Conservation (phyloP, 2,113 vertebrate species). For the Nycticorax nycticorax region DNA sequence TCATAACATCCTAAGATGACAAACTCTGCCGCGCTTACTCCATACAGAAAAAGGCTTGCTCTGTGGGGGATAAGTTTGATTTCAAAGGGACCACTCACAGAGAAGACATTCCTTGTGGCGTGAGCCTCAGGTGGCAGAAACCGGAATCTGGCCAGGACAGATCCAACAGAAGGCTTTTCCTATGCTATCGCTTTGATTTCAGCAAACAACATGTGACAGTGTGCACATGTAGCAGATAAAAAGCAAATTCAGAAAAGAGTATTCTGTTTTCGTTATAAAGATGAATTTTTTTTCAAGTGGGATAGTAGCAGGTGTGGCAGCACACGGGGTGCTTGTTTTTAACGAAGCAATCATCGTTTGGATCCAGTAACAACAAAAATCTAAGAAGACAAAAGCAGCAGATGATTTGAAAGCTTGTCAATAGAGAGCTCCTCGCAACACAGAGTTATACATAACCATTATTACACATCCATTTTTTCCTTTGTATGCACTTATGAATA, state of each 20-base stretch:
- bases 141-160: background rate
- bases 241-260: background rate
- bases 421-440: background rate
- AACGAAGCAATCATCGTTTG: background rate
- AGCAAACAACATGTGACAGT: background rate
- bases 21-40: background rate
- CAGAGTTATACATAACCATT: background rate
- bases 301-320: background rate
- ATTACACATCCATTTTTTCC: background rate
- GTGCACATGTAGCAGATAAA: background rate
- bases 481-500: background rate
- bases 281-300: background rate
- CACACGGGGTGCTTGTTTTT: background rate
- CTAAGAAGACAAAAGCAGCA: background rate
- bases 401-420: background rate
- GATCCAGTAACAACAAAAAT: background rate
- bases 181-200: background rate
- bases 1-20: background rate
- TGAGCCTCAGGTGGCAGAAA: background rate
- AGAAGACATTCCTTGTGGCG: background rate
- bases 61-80: background rate
- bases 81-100: background rate
- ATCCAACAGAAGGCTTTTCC: background rate
- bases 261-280: background rate
- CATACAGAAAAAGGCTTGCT: background rate